Percentiles rank a stretch among this genome's conserved stretches.
phyloP scores from a whole-genome alignment of 1,140 invertebrate genomes.

The Phenacoccus solenopsis region DNA sequence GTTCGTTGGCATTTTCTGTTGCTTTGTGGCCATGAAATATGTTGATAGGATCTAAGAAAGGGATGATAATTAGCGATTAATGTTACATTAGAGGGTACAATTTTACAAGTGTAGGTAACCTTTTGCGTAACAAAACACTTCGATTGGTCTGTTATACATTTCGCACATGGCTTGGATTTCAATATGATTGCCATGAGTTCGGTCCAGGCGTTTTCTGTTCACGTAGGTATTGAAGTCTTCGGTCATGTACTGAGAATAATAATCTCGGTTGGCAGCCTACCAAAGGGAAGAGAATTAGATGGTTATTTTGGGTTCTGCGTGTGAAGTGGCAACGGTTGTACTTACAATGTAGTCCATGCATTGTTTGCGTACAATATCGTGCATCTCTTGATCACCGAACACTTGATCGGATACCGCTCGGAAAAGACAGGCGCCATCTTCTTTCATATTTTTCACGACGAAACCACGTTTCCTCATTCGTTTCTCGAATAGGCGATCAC shows the following conservation, averaged over 20 bases:
- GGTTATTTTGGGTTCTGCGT: neutral
- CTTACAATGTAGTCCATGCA: constrained; percentile 90
- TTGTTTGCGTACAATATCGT: constrained; percentile 64
- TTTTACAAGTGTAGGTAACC: constrained; percentile 38
- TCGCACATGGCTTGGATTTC: constrained; percentile 90
- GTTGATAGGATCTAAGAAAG: constrained; percentile 72
- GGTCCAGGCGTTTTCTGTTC: constrained; percentile 58
- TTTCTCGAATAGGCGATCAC: constrained; percentile 56
- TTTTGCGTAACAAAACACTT: constrained; percentile 79
- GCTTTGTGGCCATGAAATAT: constrained; percentile 65
- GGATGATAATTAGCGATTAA: too few species aligned
- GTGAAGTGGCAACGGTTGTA: constrained; percentile 19
- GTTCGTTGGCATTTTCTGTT: constrained; percentile 56
- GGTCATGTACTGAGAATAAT: constrained; percentile 86
- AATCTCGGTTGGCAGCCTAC: constrained; percentile 70
- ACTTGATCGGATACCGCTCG: constrained; percentile 85
- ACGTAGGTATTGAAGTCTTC: constrained; percentile 84
- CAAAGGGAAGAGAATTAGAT: constrained; percentile 28
- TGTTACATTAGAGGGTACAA: neutral
- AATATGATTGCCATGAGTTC: constrained; percentile 84
- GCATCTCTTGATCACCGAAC: constrained; percentile 89
- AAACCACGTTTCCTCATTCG: constrained; percentile 61
- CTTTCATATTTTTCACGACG: constrained; percentile 74
- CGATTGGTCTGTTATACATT: constrained; percentile 83
- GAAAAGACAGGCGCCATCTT: constrained; percentile 89